A percentile compares a stretch with the other conserved stretches of the same genome.
Evolutionary conservation across 2,888 invertebrate species (phyloP).

Genomic region (Ennomos fuscantarius): DNA sequence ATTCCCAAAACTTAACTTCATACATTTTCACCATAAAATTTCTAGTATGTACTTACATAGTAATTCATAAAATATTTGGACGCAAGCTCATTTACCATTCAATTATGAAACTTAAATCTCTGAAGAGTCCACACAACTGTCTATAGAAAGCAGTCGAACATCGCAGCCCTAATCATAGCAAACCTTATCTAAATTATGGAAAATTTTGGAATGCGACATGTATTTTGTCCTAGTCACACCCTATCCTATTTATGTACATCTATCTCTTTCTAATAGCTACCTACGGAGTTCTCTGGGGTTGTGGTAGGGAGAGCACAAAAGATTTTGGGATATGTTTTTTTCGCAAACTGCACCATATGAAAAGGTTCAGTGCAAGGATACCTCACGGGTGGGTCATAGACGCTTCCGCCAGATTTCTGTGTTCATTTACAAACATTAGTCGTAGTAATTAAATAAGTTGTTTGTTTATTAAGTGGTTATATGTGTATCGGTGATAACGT

Average conservation of each 20-base stretch:
- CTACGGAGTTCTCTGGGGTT: conserved; percentile 69
- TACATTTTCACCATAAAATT: too few relatives aligned
- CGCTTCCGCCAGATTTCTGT: conserved; percentile 29
- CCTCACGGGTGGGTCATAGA: conserved; percentile 26
- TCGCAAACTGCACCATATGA: conserved; percentile 78
- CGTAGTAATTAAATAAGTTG: conserved; percentile 9
- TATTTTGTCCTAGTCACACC: conserved; percentile 63
- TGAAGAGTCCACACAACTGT: neutral
- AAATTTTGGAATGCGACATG: conserved; percentile 81
- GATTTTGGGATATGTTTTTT: conserved; percentile 82
- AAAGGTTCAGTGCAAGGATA: conserved; percentile 63
- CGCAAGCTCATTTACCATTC: neutral
- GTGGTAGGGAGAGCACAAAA: conserved; percentile 77
- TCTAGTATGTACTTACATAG: too few relatives aligned
- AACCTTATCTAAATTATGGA: conserved; percentile 85
- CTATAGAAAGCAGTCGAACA: conserved; percentile 27
- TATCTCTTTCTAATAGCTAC: conserved; percentile 67
- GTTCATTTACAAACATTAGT: conserved; percentile 13
- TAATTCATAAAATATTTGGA: neutral
- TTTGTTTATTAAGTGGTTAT: conserved; percentile 27
- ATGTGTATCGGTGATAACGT: conserved; percentile 20
- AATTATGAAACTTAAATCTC: neutral
- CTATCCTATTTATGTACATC: conserved; percentile 45
- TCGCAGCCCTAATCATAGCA: conserved; percentile 83
- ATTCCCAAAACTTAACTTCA: too few relatives aligned